Percentiles rank a stretch among this genome's conserved stretches.
These are phyloP conservation scores for Trilocha varians DNA, from an alignment of 2,888 invertebrate genomes.

Conservation along the genomic window DNA sequence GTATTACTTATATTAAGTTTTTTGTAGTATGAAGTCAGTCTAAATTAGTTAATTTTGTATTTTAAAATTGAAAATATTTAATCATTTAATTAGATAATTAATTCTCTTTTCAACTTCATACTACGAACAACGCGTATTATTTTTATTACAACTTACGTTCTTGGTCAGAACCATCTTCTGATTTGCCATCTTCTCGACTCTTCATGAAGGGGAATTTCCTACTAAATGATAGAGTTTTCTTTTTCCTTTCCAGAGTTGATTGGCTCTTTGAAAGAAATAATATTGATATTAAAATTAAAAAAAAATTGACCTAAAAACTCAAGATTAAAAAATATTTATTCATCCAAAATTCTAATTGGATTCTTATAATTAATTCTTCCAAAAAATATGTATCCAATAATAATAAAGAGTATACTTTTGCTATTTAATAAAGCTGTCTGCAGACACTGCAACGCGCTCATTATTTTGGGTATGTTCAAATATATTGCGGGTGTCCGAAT, in stretches of 20 bases:
- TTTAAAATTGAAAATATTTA: too few species aligned
- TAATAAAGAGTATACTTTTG: too few species aligned
- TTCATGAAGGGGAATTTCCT: slow-evolving; percentile 99
- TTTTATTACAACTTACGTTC: slow-evolving; percentile 86
- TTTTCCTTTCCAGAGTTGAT: slow-evolving; percentile 95
- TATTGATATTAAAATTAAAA: too few species aligned
- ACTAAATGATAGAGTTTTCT: slow-evolving; percentile 98
- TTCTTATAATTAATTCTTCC: too few species aligned
- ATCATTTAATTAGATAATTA: background rate
- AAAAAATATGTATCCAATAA: too few species aligned
- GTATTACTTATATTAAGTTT: background rate
- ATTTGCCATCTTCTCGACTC: slow-evolving; percentile 96
- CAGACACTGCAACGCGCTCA: too few species aligned
- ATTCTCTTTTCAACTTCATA: background rate
- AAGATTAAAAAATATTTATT: too few species aligned
- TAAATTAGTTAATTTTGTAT: too few species aligned
- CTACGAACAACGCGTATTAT: background rate
- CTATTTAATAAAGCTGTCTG: too few species aligned
- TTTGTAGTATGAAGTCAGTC: background rate
- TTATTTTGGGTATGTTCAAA: too few species aligned
- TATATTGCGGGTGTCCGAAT: too few species aligned
- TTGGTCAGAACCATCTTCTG: slow-evolving; percentile 96
- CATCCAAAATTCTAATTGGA: background rate
- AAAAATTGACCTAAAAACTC: too few species aligned
- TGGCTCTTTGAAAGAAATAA: slow-evolving; percentile 82